Base-by-base conservation (phyloP, 2,888 invertebrate species). In the Drosophila suboccidentalis region DNA sequence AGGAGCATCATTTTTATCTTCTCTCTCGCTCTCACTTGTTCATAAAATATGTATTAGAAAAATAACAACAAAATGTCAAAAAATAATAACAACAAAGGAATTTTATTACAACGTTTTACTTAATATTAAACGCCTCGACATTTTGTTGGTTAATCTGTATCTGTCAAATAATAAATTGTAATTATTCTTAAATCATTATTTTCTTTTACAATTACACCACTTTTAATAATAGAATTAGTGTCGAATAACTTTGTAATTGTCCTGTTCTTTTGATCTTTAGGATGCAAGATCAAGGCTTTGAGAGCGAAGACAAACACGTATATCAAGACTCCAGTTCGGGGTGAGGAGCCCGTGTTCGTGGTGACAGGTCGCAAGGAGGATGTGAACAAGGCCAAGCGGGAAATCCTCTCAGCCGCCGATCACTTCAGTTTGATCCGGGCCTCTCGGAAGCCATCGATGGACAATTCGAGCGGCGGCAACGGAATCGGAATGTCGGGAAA, bases 221-320 rank as follows among this genome's bases (percentile, higher is more conserved):
- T 19, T 19, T 3, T 19, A 19, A 19, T 19, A 19, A 19, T 19
- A 19, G 19, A 2, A 2, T 0, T 3, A 19, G 19, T 19, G 22
- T 13, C 8, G n/a, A 3, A 38, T n/a, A 6, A 2, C 6, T 19
- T 11, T 26, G 1, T 15, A 43, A 10, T 15, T 34, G 1, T 55
- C 10, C 36, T 1, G 95, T 55, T 9, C 26, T 5, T 15, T 41
- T 32, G 11, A 19, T 57, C 29, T 19, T 95, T 95, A 99, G 99
- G 99, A 84, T 99, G 99, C 95, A 99, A 99, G 94, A 99, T 99
- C 93, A 99, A 99, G 93, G 99, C 99, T 17, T 95, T 99, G 22
- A 96, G 99, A 81, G 99, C 99, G 44, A 99, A 99, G 94, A 99
- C 99, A 75, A 99, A 99, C 94, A 99, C 99, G 1, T 99, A 99